These are phyloP conservation scores for Rissa tridactyla DNA, from an alignment of 2,113 vertebrate species.

Conservation along the genomic window DNA sequence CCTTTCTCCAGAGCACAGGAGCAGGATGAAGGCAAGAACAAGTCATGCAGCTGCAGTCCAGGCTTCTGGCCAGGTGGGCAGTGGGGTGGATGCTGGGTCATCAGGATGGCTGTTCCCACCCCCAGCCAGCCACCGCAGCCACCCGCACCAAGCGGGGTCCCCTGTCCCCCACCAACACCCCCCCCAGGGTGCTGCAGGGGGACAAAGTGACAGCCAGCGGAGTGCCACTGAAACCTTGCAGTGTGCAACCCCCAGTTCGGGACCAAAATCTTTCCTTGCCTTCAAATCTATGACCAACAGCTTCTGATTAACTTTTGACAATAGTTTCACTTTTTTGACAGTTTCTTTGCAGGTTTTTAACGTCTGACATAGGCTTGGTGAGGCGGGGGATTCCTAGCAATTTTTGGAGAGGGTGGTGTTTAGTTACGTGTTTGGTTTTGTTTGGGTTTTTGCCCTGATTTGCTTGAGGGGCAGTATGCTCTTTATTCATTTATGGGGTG, in stretches of 20 bases:
- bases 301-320: background rate
- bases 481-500: background rate
- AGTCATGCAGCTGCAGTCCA: background rate
- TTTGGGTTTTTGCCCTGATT: background rate
- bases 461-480: background rate
- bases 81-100: background rate
- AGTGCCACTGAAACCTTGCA: background rate
- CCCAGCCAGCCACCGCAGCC: background rate
- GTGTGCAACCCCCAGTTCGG: accelerated
- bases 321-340: background rate
- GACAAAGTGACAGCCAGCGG: background rate
- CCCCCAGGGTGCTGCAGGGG: background rate
- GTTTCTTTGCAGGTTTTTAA: background rate
- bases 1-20: background rate
- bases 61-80: background rate
- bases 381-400: no score
- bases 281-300: background rate
- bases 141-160: background rate
- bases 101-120: background rate
- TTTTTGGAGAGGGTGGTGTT: background rate
- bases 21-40: background rate
- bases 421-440: background rate
- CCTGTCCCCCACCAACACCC: background rate
- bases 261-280: background rate
- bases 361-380: background rate